Evolutionary conservation across 92 coral and sea anemone genomes (phyloP).

Genomic region (Epizoanthus rinbou): DNA sequence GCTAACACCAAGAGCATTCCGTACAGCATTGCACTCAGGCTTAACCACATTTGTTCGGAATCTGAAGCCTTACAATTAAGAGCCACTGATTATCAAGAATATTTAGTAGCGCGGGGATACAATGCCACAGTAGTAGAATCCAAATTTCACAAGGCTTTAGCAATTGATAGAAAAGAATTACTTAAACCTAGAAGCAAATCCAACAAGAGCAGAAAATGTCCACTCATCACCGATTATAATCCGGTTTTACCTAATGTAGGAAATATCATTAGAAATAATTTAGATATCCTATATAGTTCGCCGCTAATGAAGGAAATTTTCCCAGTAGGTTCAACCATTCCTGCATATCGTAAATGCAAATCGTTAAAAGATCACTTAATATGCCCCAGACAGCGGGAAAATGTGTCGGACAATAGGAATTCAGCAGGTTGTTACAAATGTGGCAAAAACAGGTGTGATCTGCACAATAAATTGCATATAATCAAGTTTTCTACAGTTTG

Average conservation of each 20-base stretch:
- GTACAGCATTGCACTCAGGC: not conserved
- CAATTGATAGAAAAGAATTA: not conserved
- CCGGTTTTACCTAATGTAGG: too few relatives aligned
- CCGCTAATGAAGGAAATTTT: not conserved
- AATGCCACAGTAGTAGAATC: too few relatives aligned
- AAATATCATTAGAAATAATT: not conserved
- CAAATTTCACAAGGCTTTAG: not conserved
- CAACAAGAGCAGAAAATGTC: not conserved
- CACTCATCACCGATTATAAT: not conserved
- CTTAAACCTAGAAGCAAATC: too few relatives aligned
- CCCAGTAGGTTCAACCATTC: not conserved
- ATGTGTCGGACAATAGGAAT: not conserved
- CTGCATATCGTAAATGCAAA: not conserved
- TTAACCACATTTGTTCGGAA: slow-evolving; percentile 2
- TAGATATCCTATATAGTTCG: not conserved
- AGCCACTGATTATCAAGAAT: too few relatives aligned
- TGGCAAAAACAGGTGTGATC: not conserved
- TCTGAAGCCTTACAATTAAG: not conserved
- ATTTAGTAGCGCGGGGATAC: too few relatives aligned
- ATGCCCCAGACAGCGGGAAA: too few relatives aligned
- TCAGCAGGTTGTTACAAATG: not conserved
- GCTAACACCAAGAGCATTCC: not conserved
- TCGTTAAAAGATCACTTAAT: not conserved
- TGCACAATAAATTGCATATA: too few relatives aligned
- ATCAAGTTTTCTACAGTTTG: too few relatives aligned